phyloP scores from a whole-genome alignment of 2,797 vertebrate genomes.

The Acanthis flammea region DNA sequence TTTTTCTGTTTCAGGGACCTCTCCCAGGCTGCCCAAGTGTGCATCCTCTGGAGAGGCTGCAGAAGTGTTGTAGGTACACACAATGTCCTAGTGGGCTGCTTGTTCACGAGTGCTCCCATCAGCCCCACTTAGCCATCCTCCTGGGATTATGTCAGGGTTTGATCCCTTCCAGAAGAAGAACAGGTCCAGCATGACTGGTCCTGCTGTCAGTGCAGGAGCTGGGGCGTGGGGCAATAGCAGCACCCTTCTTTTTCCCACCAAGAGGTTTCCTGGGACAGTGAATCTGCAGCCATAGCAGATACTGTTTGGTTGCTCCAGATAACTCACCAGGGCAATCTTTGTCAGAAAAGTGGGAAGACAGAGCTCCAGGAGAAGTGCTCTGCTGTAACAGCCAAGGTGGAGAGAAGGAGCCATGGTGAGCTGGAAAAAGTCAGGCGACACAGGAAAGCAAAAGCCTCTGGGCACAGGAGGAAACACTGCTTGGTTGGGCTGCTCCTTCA shows the following conservation, averaged over 20 bases:
- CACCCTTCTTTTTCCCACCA: not conserved
- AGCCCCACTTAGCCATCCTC: not conserved
- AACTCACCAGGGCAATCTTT: not conserved
- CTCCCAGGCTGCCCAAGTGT: not conserved
- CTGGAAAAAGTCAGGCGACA: not conserved
- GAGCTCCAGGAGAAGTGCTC: not conserved
- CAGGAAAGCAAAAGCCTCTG: not conserved
- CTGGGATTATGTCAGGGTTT: not conserved
- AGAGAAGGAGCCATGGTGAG: not conserved
- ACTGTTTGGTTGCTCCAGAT: not conserved
- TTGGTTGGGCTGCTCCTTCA: not conserved
- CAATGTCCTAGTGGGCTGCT: not conserved
- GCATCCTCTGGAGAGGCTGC: not conserved
- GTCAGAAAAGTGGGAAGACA: not conserved
- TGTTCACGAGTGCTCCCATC: fast-evolving
- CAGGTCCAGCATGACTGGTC: not conserved
- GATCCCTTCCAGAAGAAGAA: not conserved
- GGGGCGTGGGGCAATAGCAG: fast-evolving
- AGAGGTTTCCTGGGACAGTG: not conserved
- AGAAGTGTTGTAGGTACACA: not conserved
- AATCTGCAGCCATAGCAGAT: not conserved
- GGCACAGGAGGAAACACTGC: not conserved
- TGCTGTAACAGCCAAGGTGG: not conserved
- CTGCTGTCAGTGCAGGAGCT: not conserved
- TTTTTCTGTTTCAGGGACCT: not conserved